These are phyloP conservation scores for Manduca sexta DNA, from an alignment of 1,140 invertebrate genomes.

Conservation along the genomic window DNA sequence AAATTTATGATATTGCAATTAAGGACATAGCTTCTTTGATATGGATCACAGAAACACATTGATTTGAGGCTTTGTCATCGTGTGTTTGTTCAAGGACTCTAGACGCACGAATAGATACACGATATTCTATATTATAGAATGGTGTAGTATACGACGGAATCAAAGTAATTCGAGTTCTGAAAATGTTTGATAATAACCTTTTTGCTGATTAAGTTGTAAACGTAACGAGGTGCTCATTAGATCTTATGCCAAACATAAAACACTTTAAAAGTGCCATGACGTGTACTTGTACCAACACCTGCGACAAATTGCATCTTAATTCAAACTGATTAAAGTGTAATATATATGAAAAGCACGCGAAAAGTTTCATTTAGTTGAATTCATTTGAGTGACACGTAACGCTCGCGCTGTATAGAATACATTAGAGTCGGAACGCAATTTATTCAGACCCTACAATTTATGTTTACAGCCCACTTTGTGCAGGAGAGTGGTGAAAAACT, in stretches of 20 bases:
- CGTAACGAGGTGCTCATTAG: too few relatives aligned
- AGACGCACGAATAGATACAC: too few relatives aligned
- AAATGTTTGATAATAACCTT: too few relatives aligned
- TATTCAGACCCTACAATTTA: constrained; percentile 55
- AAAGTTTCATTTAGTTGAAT: constrained; percentile 57
- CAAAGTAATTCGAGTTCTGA: too few relatives aligned
- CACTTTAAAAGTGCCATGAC: neutral
- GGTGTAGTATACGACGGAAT: too few relatives aligned
- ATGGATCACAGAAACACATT: neutral
- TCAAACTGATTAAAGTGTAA: constrained; percentile 29
- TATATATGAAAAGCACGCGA: constrained; percentile 33
- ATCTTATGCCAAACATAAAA: neutral
- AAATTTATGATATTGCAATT: too few relatives aligned
- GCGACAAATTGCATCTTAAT: constrained; percentile 14
- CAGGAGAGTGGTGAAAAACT: constrained; percentile 37
- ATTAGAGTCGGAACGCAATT: constrained; percentile 46
- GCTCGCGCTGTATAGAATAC: constrained; percentile 33
- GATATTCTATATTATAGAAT: too few relatives aligned
- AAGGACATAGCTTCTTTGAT: too few relatives aligned
- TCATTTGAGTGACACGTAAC: constrained; percentile 33
- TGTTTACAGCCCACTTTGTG: constrained; percentile 46
- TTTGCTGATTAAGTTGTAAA: too few relatives aligned
- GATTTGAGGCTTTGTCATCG: too few relatives aligned
- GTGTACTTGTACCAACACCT: neutral
- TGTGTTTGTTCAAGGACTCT: too few relatives aligned